Evolutionary conservation across 64 coral and sea anemone genomes (phyloP).

Genomic region (Astreopora myriophthalma): DNA sequence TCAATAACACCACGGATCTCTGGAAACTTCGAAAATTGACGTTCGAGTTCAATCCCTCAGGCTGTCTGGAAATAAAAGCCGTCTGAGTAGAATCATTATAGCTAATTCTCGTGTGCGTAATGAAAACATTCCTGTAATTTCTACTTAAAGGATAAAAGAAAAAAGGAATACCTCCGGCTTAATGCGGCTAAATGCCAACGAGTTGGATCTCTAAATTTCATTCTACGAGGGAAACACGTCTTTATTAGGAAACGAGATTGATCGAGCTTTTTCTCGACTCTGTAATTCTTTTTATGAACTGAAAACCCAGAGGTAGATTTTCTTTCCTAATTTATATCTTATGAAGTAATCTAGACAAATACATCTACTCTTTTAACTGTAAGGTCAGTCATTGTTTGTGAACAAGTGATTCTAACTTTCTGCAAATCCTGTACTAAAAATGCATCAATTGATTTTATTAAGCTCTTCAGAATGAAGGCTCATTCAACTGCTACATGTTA

Average conservation of each 20-base stretch:
- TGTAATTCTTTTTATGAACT: too few relatives aligned
- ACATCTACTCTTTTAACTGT: neutral
- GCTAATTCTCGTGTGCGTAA: neutral
- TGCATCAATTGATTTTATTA: neutral
- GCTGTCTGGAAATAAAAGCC: neutral
- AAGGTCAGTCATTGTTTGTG: neutral
- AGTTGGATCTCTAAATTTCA: neutral
- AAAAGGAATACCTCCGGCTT: neutral
- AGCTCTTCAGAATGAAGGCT: neutral
- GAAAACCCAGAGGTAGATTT: too few relatives aligned
- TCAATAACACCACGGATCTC: too few relatives aligned
- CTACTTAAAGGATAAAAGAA: neutral
- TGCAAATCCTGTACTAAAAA: neutral
- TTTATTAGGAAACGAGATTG: neutral
- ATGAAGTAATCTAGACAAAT: too few relatives aligned
- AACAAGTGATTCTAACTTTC: neutral
- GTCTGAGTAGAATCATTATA: neutral
- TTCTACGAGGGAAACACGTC: neutral
- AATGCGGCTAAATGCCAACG: neutral
- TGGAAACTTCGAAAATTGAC: neutral
- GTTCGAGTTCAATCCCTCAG: too few relatives aligned
- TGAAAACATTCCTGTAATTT: neutral
- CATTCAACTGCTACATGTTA: neutral
- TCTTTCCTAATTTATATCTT: too few relatives aligned
- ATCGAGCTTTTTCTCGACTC: neutral